phyloP scores from a whole-genome alignment of 2,888 invertebrate genomes.

The Antitype chi region DNA sequence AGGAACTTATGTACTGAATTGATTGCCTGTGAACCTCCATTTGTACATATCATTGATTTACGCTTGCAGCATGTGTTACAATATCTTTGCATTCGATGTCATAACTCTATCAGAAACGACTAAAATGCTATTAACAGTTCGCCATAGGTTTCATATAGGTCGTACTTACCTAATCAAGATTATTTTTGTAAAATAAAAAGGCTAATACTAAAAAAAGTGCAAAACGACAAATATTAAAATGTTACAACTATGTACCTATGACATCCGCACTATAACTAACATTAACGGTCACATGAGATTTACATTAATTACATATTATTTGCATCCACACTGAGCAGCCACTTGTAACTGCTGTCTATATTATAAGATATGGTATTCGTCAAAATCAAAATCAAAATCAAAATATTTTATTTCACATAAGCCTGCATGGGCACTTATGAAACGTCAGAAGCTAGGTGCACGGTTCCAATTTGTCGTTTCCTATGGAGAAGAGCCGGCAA shows the following conservation, averaged over 20 bases:
- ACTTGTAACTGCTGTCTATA: constrained; percentile 2
- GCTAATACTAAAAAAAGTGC: not conserved
- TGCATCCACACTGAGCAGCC: constrained; percentile 14
- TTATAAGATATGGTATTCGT: not conserved
- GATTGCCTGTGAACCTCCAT: not conserved
- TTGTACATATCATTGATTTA: constrained; percentile 3
- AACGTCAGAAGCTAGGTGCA: no score
- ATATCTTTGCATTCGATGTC: not conserved
- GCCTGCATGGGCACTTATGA: no score
- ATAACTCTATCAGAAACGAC: not conserved
- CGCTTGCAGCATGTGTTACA: not conserved
- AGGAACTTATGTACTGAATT: not conserved
- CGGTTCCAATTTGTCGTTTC: no score
- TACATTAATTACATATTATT: constrained; percentile 41
- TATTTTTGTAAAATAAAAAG: not conserved
- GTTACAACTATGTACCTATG: no score
- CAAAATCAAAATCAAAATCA: no score
- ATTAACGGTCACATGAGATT: constrained; percentile 20
- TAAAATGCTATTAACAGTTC: not conserved
- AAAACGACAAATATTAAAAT: not conserved
- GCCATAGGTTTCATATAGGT: not conserved
- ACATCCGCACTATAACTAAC: constrained; percentile 29
- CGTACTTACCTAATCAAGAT: not conserved
- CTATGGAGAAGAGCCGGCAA: no score
- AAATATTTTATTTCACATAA: no score